Evolutionary conservation across 1,140 invertebrate genomes (phyloP), one percentile per base, ranked within the genome.

Genomic region (Chionoecetes opilio): DNA sequence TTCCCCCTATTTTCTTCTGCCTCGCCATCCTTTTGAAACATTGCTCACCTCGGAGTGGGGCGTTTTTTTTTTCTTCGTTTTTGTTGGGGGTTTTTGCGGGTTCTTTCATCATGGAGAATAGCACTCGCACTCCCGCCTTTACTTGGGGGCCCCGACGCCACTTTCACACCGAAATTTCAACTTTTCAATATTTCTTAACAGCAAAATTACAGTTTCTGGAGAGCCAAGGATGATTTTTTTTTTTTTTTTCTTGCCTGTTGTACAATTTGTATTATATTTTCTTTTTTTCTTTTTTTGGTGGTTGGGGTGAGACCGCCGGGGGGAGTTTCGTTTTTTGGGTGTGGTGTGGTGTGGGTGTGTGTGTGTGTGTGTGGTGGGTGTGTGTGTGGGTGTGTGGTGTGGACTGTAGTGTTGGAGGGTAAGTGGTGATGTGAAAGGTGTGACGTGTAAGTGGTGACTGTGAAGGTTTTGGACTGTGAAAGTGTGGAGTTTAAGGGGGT

Each of bases 161-260:
- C 8, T 75, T 75, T 75, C n/a, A 26, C 6, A 75, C 21, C 14
- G n/a, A 75, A 75, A n/a, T 75, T 75, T n/a, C 63, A 75, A 75
- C 63, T 75, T 75, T 75, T 75, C 63, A 75, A 75, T 75, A 75
- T 75, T 75, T 75, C 63, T 75, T n/a, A 75, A 75, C 63, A 75
- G 63, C n/a, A 75, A 75, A 75, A 75, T 75, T 75, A 75, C 63
- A 17, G n/a, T n/a, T n/a, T 75, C n/a, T 75, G 21, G 21, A 26
- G 63, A 75, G 63, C 21, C 11, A 17, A 75, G 21, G 63, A 21
- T 5, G n/a, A 26, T n/a, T 26, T 75, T 75, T n/a, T 75, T 75
- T 75, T 21, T 75, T 75, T 14, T 75, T 75, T 46, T 46, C n/a
- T n/a, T n/a, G n/a, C n/a, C n/a, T n/a, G n/a, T n/a, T n/a, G n/a